Percentiles rank a stretch among this genome's conserved stretches.
Evolutionary conservation across 2,113 vertebrate genomes (phyloP).

Genomic region (Cairina moschata): DNA sequence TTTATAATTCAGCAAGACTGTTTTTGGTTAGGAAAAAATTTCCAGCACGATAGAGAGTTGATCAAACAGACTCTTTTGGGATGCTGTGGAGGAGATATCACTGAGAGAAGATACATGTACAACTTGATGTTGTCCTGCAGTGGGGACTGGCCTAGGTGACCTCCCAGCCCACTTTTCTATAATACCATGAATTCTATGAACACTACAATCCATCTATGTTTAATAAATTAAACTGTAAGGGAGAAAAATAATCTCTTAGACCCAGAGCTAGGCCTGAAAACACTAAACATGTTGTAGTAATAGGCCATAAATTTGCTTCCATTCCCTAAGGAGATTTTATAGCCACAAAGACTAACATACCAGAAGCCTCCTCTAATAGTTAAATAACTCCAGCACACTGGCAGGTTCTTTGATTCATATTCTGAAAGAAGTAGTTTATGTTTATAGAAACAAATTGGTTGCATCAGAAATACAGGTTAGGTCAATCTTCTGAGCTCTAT

Average conservation of each 20-base stretch:
- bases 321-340: constrained; percentile 22
- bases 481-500: not conserved
- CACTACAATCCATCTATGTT: not conserved
- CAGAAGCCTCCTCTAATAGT: constrained; percentile 3
- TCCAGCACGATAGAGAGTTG: not conserved
- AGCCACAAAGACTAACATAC: constrained; percentile 4
- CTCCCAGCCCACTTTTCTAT: not conserved
- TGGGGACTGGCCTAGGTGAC: not conserved
- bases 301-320: constrained; percentile 39
- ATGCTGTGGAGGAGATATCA: not conserved
- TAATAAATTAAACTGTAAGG: constrained; percentile 21
- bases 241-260: not conserved
- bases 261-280: not conserved
- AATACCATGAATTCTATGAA: not conserved
- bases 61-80: not conserved
- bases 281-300: not conserved
- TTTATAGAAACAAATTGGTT: constrained; percentile 13
- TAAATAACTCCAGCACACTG: not conserved
- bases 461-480: not conserved
- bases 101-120: not conserved
- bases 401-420: constrained; percentile 32
- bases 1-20: not conserved
- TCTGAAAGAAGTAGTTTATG: not conserved
- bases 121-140: not conserved
- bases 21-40: not conserved